Base-by-base conservation (phyloP, 2,113 vertebrate genomes). In the Beaufortia kweichowensis region DNA sequence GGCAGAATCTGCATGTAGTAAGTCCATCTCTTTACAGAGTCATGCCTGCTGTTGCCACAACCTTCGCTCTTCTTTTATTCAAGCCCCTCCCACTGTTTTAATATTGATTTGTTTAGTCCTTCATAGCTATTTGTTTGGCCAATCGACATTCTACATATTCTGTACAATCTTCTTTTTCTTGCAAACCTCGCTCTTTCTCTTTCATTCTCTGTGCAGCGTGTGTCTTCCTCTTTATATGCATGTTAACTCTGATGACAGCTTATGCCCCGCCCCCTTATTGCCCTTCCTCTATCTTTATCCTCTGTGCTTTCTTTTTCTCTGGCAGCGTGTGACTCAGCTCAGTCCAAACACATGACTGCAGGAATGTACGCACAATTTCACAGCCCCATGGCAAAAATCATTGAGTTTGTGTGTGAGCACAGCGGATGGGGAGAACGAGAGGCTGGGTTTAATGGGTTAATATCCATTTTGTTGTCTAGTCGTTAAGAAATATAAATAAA, bases 261-360 rank as follows among this genome's bases (percentile, higher is more conserved):
- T 59, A 46, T 57, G 56, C 24, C 24, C 55, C 39, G 28, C 41
- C 55, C 65, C 63, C 53, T 53, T 57, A 2, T 6, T 11, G 29
- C 65, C 41, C 29, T 62, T 41, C 41, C 46, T 69, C 41, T 53
- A 4, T 63, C 53, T 17, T 11, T 39, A 15, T 56, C 2, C 24
- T 24, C 61, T 76, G 46, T 66, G 9, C 29, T 74, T 55, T 62
- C 39, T 67, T 65, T 67, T 57, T 26, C 65, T 53, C 65, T 53
- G 55, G 53, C 31, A 46, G 64, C 87, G 55, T 87, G 87, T 92
- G 90, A 92, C 87, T 89, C 71, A 73, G 86, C 84, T 89, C 86
- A 89, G 84, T 81, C 9, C 0, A 0, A 63, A 79, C 91, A 82
- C 90, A 90, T 92, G 90, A 92, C 89, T 88, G 1, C 71, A 85